phyloP scores from a whole-genome alignment of 2,797 vertebrate genomes.

The Coregonus suidteri region DNA sequence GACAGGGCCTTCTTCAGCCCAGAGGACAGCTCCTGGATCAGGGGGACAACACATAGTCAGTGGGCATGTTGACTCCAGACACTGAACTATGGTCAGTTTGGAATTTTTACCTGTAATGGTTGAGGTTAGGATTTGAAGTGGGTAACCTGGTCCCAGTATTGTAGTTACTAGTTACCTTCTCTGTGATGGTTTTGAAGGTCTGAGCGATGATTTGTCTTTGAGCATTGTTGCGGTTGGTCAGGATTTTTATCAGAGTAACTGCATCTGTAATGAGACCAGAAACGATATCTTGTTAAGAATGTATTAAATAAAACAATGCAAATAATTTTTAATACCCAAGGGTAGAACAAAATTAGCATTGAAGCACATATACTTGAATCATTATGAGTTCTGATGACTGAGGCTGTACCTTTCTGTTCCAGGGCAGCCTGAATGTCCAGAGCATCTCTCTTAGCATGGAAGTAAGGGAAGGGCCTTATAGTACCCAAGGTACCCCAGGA shows the following conservation, averaged over 20 bases:
- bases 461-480: slow-evolving; percentile 65
- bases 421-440: slow-evolving; percentile 55
- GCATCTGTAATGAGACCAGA: slow-evolving; percentile 49
- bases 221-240: slow-evolving; percentile 69
- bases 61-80: neutral
- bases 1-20: slow-evolving; percentile 72
- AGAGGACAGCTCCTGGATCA: slow-evolving; percentile 69
- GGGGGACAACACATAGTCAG: slow-evolving; percentile 18
- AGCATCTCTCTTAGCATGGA: slow-evolving; percentile 61
- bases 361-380: neutral
- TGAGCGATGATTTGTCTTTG: slow-evolving; percentile 66
- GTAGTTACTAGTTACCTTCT: slow-evolving; percentile 52
- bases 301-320: neutral
- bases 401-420: slow-evolving; percentile 65
- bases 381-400: slow-evolving; percentile 46
- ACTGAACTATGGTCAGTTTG: slow-evolving; percentile 9
- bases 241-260: slow-evolving; percentile 61
- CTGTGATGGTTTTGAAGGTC: slow-evolving; percentile 48
- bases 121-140: neutral
- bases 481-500: slow-evolving; percentile 74
- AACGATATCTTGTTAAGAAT: neutral
- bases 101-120: too few relatives aligned
- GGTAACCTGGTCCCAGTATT: neutral
- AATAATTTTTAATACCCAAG: neutral
- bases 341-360: neutral